Percentiles rank a stretch among this genome's conserved stretches.
Conservation (phyloP, 2,797 vertebrate species). For the Aulostomus chinensis region DNA sequence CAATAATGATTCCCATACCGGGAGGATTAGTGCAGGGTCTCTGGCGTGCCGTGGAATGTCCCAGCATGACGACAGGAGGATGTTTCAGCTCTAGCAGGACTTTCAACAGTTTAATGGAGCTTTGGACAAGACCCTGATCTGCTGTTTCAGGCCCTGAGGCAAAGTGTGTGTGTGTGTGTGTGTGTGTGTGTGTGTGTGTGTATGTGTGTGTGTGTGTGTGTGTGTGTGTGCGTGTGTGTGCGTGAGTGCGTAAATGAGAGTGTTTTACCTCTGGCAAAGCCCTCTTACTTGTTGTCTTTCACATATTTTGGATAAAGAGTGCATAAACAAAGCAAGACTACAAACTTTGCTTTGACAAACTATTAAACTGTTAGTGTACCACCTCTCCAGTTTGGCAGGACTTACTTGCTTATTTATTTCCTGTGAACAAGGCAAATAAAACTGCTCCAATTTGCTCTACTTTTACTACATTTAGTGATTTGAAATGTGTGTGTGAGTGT, state of each 20-base stretch:
- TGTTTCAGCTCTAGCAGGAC: slow-evolving; percentile 75
- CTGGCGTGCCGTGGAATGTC: slow-evolving; percentile 77
- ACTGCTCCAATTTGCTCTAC: slow-evolving; percentile 58
- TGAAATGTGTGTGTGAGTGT: slow-evolving; percentile 20
- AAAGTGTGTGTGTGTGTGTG: slow-evolving; percentile 5
- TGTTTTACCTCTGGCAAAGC: slow-evolving; percentile 39
- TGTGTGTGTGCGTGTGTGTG: slow-evolving; percentile 6
- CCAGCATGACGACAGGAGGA: slow-evolving; percentile 76
- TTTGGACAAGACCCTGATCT: slow-evolving; percentile 71
- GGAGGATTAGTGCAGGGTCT: slow-evolving; percentile 77
- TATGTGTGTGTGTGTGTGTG: slow-evolving; percentile 10
- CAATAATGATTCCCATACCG: slow-evolving; percentile 83
- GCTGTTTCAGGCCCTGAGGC: slow-evolving; percentile 70
- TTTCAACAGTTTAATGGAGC: slow-evolving; percentile 70
- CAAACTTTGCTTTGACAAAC: slow-evolving; percentile 28
- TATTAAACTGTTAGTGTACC: too few relatives aligned
- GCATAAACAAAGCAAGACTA: slow-evolving; percentile 1
- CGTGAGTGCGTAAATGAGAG: slow-evolving; percentile 33
- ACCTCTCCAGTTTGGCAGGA: slow-evolving; percentile 47
- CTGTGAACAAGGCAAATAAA: slow-evolving; percentile 67
- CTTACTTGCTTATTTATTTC: slow-evolving; percentile 35
- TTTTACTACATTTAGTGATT: slow-evolving; percentile 55
- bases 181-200: slow-evolving; percentile 14
- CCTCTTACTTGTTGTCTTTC: slow-evolving; percentile 52
- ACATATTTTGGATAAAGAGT: slow-evolving; percentile 39